Evolutionary conservation across 2,888 invertebrate species (phyloP), one percentile per base, ranked within the genome.

Genomic region (Coecobrya sp.): DNA sequence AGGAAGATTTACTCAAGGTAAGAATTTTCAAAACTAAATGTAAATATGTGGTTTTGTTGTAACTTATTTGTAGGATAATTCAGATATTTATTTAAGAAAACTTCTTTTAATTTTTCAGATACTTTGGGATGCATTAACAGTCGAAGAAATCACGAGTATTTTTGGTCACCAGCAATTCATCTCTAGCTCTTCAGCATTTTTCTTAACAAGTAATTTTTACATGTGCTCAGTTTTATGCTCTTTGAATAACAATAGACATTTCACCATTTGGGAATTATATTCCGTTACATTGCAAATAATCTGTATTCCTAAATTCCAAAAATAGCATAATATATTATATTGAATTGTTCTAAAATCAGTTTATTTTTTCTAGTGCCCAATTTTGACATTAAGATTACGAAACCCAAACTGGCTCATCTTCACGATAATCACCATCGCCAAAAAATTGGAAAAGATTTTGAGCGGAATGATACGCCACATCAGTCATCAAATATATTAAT

Each of bases 331-430:
- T 22, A 19, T 45, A 10, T 70, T 42, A 19, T 13, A 59, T 86
- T n/a, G n/a, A 25, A 13, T 82, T 62, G 25, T 25, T 22, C 59
- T 22, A n/a, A 1, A 5, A n/a, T 22, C 19, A 7, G 1, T 49
- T 3, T 49, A 13, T 22, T 84, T 76, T 59, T 92, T 94, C 16
- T 89, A 94, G 94, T 94, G 94, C 94, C 94, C 94, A 94, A 93
- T 88, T 92, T 94, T 68, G 94, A 94, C 79, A 92, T 94, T 49
- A 93, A 93, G 5, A 92, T 94, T 49, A 93, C 94, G 5, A 92
- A 92, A 85, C 93, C 93, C 25, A 84, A 89, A 90, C 22, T 93
- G 59, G 81, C 82, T 42, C 92, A 91, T 82, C 91, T 36, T 30
- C n/a, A 55, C 27, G n/a, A 59, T 16, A 19, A 36, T 30, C 11